Percentiles rank a stretch among this genome's conserved stretches.
Conservation (phyloP, 2,888 invertebrate genomes). For the Tillus elongatus region DNA sequence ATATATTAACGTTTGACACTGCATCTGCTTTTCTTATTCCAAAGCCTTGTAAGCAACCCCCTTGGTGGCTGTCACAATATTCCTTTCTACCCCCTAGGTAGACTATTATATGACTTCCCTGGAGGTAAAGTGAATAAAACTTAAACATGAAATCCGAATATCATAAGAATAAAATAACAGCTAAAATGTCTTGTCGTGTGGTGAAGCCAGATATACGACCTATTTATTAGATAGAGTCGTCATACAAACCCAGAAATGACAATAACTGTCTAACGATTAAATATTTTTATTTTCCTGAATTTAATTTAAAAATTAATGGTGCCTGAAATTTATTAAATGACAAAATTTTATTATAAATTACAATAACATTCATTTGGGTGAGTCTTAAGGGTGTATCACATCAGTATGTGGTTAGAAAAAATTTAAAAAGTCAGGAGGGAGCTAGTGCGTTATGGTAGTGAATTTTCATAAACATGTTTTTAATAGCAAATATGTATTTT, state of each 20-base stretch:
- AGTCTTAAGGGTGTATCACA: too few relatives aligned
- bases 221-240: conserved; percentile 2
- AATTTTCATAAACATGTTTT: too few relatives aligned
- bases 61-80: conserved; percentile 39
- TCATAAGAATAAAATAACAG: background rate
- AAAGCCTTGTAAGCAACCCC: conserved; percentile 27
- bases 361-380: too few relatives aligned
- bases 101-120: conserved; percentile 31
- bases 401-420: too few relatives aligned
- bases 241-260: background rate
- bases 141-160: conserved; percentile 1
- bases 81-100: conserved; percentile 35
- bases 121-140: conserved; percentile 29
- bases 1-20: conserved; percentile 10
- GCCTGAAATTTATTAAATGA: conserved; percentile 1
- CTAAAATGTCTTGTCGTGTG: background rate
- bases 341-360: conserved; percentile 14
- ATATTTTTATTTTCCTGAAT: background rate
- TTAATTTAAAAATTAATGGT: background rate
- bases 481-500: too few relatives aligned
- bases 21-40: conserved; percentile 28
- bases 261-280: background rate
- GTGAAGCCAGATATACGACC: background rate
- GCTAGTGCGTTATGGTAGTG: too few relatives aligned
- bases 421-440: too few relatives aligned